Evolutionary conservation across 2,113 vertebrate genomes (phyloP).

Genomic region (Ptilonorhynchus violaceus): DNA sequence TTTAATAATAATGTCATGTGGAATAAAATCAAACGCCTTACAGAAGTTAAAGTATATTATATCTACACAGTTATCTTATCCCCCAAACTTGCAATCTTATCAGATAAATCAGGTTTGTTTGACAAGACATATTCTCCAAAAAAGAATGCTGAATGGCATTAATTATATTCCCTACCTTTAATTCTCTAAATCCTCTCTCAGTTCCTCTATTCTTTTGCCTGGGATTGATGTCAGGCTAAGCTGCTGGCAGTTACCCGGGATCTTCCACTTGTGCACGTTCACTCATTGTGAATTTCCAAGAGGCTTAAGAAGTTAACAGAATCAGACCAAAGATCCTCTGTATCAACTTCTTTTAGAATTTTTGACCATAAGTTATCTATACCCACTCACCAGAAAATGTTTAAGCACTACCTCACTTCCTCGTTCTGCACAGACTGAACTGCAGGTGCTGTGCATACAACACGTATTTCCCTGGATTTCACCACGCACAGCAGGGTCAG

Average conservation of each 20-base stretch:
- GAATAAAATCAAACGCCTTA: constrained; percentile 64
- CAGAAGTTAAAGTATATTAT: constrained; percentile 36
- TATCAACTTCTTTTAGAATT: not conserved
- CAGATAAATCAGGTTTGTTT: constrained; percentile 50
- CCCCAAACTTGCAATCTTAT: constrained; percentile 56
- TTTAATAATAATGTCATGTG: constrained; percentile 60
- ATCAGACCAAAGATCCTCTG: not conserved
- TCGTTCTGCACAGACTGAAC: not conserved
- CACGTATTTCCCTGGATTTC: accelerated
- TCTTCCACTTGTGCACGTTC: not conserved
- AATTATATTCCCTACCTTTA: constrained; percentile 57
- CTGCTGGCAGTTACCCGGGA: not conserved
- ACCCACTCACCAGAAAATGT: not conserved
- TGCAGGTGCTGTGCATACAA: accelerated
- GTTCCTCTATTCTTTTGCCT: constrained; percentile 20
- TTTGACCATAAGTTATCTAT: not conserved
- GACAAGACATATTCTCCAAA: constrained; percentile 56
- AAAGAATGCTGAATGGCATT: constrained; percentile 54
- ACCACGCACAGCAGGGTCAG: accelerated
- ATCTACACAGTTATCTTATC: constrained; percentile 42
- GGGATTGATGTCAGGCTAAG: constrained; percentile 26
- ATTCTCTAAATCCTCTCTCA: constrained; percentile 43
- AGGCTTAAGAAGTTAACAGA: not conserved
- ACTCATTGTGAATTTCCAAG: not conserved
- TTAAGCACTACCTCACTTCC: not conserved